A percentile compares a stretch with the other conserved stretches of the same genome.
Conservation (phyloP, 2,113 vertebrate species). For the Hemiprocne comata region DNA sequence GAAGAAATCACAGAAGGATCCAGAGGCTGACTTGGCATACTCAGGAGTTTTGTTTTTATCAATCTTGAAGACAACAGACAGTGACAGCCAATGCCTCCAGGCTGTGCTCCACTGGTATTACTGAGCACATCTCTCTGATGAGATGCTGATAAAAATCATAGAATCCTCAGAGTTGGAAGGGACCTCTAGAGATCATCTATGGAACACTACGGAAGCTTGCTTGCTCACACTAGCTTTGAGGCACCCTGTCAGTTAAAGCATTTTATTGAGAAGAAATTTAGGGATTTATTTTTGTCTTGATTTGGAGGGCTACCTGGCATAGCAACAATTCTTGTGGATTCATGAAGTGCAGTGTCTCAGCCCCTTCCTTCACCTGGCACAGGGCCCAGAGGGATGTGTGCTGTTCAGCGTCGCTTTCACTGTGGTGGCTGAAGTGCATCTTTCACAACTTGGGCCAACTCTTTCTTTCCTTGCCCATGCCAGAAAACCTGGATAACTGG, state of each 20-base stretch:
- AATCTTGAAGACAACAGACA: background rate
- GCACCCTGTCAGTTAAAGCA: background rate
- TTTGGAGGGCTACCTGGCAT: background rate
- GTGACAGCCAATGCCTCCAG: background rate
- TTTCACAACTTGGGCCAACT: background rate
- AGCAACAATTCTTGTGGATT: background rate
- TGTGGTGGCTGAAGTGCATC: background rate
- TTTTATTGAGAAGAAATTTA: background rate
- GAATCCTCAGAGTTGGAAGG: too few species aligned
- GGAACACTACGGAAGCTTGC: background rate
- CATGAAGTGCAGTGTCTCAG: fast-evolving
- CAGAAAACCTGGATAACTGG: background rate
- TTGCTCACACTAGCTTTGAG: background rate
- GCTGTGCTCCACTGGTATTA: background rate
- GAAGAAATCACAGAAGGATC: slow-evolving; percentile 37
- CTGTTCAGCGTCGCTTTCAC: background rate
- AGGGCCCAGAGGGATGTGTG: background rate
- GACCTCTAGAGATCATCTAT: too few species aligned
- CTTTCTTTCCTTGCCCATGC: background rate
- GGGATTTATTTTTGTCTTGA: background rate
- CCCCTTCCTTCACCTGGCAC: background rate
- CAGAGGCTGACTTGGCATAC: background rate
- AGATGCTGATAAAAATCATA: background rate
- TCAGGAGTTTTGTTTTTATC: background rate
- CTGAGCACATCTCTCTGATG: background rate